Percentiles rank a stretch among this genome's conserved stretches.
These are phyloP conservation scores for Cheilosia pagana DNA, from an alignment of 2,888 invertebrate genomes.

Conservation along the genomic window DNA sequence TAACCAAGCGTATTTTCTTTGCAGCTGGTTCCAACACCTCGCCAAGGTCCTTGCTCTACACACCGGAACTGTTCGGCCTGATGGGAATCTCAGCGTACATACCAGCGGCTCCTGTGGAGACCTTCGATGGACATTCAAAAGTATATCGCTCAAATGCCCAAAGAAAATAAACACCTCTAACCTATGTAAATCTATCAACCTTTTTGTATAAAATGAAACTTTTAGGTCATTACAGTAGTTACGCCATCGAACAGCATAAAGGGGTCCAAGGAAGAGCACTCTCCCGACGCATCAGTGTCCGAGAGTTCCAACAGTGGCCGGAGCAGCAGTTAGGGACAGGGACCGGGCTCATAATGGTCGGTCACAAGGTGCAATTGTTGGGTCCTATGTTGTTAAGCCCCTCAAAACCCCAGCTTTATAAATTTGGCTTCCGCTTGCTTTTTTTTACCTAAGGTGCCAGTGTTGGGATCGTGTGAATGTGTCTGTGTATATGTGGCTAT, in stretches of 20 bases:
- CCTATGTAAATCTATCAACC: constrained; percentile 37
- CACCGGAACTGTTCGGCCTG: constrained; percentile 84
- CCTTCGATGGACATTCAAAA: constrained; percentile 87
- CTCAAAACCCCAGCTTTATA: constrained; percentile 12
- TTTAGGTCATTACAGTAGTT: constrained; percentile 80
- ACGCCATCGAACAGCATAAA: constrained; percentile 77
- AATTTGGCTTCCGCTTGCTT: constrained; percentile 18
- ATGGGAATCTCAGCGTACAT: constrained; percentile 85
- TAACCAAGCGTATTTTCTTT: constrained; percentile 42
- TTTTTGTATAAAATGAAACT: constrained; percentile 53
- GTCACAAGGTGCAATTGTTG: constrained; percentile 68
- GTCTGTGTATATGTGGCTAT: constrained; percentile 3
- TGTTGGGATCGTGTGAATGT: constrained; percentile 48
- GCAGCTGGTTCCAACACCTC: constrained; percentile 72
- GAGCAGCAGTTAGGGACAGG: constrained; percentile 53
- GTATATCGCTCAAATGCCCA: constrained; percentile 82
- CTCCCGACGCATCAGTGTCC: constrained; percentile 18
- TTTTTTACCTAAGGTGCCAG: constrained; percentile 65
- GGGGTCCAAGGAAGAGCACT: constrained; percentile 36
- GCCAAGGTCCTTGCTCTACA: constrained; percentile 76
- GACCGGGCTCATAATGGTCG: constrained; percentile 28
- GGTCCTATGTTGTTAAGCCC: constrained; percentile 28
- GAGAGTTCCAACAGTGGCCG: constrained; percentile 38
- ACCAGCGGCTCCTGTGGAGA: constrained; percentile 85
- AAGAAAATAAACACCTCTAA: constrained; percentile 54